Percentiles rank a stretch among this genome's conserved stretches.
phyloP scores from a whole-genome alignment of 1,140 invertebrate genomes.

The Musca domestica region DNA sequence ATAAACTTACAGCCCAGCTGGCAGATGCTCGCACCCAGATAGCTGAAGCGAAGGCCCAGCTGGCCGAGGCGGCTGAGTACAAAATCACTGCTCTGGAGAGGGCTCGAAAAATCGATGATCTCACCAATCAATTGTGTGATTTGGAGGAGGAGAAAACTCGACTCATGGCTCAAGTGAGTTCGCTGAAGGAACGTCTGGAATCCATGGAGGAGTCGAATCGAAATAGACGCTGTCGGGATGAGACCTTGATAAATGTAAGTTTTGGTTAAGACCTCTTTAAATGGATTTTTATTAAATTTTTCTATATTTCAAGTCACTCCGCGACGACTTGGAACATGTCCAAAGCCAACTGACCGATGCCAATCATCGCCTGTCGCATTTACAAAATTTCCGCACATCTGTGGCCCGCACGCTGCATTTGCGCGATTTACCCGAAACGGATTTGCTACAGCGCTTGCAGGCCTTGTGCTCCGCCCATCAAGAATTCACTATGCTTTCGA shows the following conservation, averaged over 20 bases:
- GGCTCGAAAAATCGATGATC: conserved; percentile 77
- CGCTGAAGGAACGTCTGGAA: conserved; percentile 45
- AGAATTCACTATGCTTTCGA: conserved; percentile 63
- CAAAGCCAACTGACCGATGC: conserved; percentile 71
- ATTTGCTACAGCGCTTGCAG: conserved; percentile 50
- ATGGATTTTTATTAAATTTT: neutral
- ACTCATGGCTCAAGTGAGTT: conserved; percentile 39
- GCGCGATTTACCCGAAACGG: conserved; percentile 48
- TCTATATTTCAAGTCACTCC: conserved; percentile 56
- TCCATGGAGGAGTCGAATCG: conserved; percentile 49
- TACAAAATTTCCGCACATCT: conserved; percentile 69
- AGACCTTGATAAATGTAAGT: conserved; percentile 67
- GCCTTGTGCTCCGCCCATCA: conserved; percentile 59
- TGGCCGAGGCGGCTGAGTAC: conserved; percentile 78
- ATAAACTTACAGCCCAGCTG: conserved; percentile 70
- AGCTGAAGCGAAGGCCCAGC: conserved; percentile 73
- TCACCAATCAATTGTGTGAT: conserved; percentile 59
- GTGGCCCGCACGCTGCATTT: conserved; percentile 63
- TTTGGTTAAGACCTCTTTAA: neutral
- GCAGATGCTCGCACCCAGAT: conserved; percentile 69
- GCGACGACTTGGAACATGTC: conserved; percentile 69
- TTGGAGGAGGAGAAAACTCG: conserved; percentile 49
- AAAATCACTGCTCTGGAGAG: conserved; percentile 81
- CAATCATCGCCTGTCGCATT: conserved; percentile 69
- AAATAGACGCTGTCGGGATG: conserved; percentile 54